phyloP scores from a whole-genome alignment of 2,113 vertebrate species.

The Saguinus midas region DNA sequence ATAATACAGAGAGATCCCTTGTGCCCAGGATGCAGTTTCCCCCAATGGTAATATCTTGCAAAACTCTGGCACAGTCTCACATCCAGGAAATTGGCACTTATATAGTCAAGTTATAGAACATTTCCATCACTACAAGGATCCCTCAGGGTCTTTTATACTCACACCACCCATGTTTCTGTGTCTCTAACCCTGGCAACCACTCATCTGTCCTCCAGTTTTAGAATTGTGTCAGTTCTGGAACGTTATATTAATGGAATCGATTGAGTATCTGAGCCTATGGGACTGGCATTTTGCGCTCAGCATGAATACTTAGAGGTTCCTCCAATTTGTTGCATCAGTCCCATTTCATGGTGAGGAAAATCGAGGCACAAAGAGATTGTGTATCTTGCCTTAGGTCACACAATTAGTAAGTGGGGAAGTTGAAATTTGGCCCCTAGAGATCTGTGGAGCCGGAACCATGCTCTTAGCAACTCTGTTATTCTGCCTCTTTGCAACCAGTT shows the following conservation, averaged over 20 bases:
- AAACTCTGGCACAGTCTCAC: not conserved
- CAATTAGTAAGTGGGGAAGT: not conserved
- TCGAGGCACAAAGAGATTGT: not conserved
- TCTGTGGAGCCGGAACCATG: not conserved
- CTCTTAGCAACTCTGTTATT: not conserved
- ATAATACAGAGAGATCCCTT: not conserved
- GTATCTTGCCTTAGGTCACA: not conserved
- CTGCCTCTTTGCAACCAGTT: not conserved
- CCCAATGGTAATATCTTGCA: not conserved
- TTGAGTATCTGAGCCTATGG: not conserved
- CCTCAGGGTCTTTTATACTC: not conserved
- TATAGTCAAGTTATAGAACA: not conserved
- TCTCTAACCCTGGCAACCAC: not conserved
- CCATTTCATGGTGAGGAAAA: not conserved
- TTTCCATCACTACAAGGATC: not conserved
- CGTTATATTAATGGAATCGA: not conserved
- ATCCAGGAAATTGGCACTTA: not conserved
- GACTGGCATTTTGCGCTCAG: not conserved
- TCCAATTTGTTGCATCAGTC: not conserved
- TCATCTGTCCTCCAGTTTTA: not conserved
- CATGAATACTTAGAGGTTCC: not conserved
- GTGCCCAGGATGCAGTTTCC: not conserved
- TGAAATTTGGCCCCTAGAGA: not conserved
- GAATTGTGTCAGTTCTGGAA: not conserved
- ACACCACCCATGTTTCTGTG: not conserved